Evolutionary conservation across 2,888 invertebrate species (phyloP).

Genomic region (Ormyrus pomaceus): DNA sequence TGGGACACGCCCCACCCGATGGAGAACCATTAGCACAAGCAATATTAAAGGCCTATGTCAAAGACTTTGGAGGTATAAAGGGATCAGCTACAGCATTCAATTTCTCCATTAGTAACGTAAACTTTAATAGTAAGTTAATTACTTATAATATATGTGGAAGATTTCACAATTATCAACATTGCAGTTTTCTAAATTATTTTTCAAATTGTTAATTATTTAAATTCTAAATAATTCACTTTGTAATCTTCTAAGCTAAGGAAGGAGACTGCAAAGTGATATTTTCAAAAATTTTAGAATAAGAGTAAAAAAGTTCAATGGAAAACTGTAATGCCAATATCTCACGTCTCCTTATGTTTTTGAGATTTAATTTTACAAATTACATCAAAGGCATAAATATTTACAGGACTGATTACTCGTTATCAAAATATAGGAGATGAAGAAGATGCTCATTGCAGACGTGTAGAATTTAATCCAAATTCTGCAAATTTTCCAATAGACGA

Average conservation of each 20-base stretch:
- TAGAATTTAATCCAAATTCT: conserved; percentile 60
- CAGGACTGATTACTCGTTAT: conserved; percentile 68
- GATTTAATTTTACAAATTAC: neutral
- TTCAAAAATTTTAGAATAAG: conserved; percentile 8
- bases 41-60: conserved; percentile 65
- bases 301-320: too few relatives aligned
- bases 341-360: too few relatives aligned
- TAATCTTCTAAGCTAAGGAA: too few relatives aligned
- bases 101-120: conserved; percentile 65
- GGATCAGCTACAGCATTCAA: conserved; percentile 68
- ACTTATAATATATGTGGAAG: neutral
- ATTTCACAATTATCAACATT: neutral
- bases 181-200: too few relatives aligned
- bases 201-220: too few relatives aligned
- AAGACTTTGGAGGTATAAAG: conserved; percentile 52
- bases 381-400: conserved; percentile 4
- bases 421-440: conserved; percentile 62
- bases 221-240: too few relatives aligned
- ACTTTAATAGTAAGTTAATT: conserved; percentile 65
- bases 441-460: conserved; percentile 63
- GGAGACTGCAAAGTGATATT: too few relatives aligned
- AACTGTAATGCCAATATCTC: too few relatives aligned
- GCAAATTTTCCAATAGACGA: conserved; percentile 56
- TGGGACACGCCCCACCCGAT: conserved; percentile 57
- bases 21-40: conserved; percentile 62